Base-by-base conservation (phyloP, 2,888 invertebrate genomes). In the Acronicta psi region DNA sequence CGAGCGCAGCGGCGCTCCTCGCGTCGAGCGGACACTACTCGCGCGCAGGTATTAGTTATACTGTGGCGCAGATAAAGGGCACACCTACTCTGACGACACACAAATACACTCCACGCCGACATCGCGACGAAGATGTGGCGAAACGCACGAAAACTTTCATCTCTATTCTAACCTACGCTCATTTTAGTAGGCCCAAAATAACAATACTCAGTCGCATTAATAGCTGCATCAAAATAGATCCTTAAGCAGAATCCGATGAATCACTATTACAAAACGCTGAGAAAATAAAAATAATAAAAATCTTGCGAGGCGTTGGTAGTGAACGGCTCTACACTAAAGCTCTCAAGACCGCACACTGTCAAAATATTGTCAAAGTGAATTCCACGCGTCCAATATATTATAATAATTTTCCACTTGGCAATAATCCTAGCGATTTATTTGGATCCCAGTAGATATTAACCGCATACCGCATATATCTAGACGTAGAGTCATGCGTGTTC, bases 341-440 rank as follows among this genome's bases (percentile, higher is more conserved):
- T 86, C 82, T 73, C 29, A 77, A 84, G 86, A 88, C 89, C 91
- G 89, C 91, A 81, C 83, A 85, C 86, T 94, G 94, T 94, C 94
- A 94, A 93, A 94, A 94, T 94, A 94, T 92, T 94, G 93, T 94
- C 93, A 92, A 91, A 92, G 88, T 85, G 90, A 94, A 94, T 93
- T 93, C 92, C 93, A 71, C 86, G 85, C 85, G 92, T 91, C 92
- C 88, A 91, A 93, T 94, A 93, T 92, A 92, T 92, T 93, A 91
- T 86, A 91, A 90, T 90, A 90, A 90, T 92, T 92, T 89, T 92
- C 86, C 83, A 90, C 89, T 93, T 94, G 94, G 94, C 94, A 93
- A 92, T 93, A 93, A 92, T 92, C 92, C 92, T 93, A 91, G 89
- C 89, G 86, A 93, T 93, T 94, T 94, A 94, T 94, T 93, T 93